Conservation (phyloP, 2,113 vertebrate species). For the Fregata magnificens region DNA sequence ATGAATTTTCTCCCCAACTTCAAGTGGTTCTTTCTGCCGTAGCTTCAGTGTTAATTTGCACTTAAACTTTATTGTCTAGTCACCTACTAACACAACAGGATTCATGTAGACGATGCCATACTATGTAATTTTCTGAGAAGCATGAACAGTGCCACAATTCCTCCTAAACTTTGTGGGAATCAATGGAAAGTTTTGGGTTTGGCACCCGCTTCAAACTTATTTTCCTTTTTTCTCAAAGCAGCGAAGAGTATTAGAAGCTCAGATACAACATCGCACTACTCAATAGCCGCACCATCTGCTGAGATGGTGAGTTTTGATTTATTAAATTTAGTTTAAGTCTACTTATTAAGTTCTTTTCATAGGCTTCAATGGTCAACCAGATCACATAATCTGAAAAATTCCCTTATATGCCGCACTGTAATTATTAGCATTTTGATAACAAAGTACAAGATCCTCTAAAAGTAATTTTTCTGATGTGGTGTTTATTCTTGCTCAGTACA, state of each 20-base stretch:
- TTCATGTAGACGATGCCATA: not conserved
- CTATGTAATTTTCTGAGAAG: not conserved
- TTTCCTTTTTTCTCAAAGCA: not conserved
- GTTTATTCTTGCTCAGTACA: not conserved
- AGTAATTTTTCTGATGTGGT: not conserved
- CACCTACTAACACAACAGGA: not conserved
- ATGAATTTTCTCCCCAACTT: not conserved
- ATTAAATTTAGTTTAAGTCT: not conserved
- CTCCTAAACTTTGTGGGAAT: not conserved
- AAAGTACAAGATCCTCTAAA: not conserved
- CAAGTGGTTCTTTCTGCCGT: not conserved
- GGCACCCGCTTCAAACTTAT: not conserved
- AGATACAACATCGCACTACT: not conserved
- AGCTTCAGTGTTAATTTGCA: not conserved
- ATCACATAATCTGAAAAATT: not conserved
- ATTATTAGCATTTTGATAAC: not conserved
- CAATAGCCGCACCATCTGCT: not conserved
- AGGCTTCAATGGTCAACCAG: not conserved
- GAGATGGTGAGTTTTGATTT: not conserved
- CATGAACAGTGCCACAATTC: not conserved
- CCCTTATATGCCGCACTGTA: not conserved
- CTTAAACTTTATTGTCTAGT: not conserved
- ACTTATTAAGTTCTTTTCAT: not conserved
- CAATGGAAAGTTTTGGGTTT: not conserved
- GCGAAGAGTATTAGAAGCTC: not conserved